phyloP scores from a whole-genome alignment of 2,888 invertebrate species.

The Drosophila falleni region DNA sequence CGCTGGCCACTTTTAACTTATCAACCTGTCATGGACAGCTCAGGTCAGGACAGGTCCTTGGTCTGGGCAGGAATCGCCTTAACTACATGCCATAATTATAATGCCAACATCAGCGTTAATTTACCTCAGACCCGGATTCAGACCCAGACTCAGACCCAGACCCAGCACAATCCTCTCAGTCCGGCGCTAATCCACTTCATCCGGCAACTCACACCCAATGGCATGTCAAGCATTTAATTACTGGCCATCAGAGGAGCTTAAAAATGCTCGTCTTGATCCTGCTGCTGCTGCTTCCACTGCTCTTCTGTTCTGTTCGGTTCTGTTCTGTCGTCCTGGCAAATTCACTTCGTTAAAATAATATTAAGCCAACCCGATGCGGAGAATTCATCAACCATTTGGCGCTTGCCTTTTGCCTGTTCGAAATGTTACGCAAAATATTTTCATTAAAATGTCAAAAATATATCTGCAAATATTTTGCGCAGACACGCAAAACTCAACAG shows the following conservation, averaged over 20 bases:
- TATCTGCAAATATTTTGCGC: constrained; percentile 77
- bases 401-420: constrained; percentile 36
- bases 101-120: constrained; percentile 73
- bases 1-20: constrained; percentile 12
- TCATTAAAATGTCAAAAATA: constrained; percentile 75
- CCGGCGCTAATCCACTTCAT: constrained; percentile 49
- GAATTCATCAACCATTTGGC: constrained; percentile 59
- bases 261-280: constrained; percentile 40
- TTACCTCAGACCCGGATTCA: constrained; percentile 43
- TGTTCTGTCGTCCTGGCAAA: constrained; percentile 37
- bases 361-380: constrained; percentile 57
- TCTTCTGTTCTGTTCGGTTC: constrained; percentile 19
- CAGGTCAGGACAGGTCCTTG: constrained; percentile 13
- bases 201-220: constrained; percentile 54
- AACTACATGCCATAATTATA: constrained; percentile 73
- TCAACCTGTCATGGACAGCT: constrained; percentile 44
- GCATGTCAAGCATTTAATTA: constrained; percentile 79
- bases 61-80: constrained; percentile 51
- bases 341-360: constrained; percentile 76
- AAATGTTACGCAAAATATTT: constrained; percentile 72
- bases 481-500: constrained; percentile 70
- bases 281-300: background rate
- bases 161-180: constrained; percentile 16
- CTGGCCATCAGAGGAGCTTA: constrained; percentile 75
- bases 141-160: constrained; percentile 37